phyloP scores from a whole-genome alignment of 2,888 invertebrate genomes.

The Trissoscelio sp. region DNA sequence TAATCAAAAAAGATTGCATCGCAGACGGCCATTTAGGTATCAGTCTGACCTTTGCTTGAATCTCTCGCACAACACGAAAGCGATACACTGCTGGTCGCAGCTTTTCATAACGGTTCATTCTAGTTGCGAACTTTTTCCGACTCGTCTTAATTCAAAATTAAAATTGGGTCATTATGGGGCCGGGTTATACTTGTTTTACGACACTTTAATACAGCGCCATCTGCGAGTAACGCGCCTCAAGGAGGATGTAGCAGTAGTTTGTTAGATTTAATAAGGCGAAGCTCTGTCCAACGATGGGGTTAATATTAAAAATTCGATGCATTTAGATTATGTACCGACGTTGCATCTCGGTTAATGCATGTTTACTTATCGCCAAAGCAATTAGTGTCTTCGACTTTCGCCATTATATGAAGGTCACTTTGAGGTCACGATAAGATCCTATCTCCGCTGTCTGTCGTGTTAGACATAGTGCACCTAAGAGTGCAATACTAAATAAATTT shows the following conservation, averaged over 20 bases:
- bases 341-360: conserved; percentile 26
- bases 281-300: neutral
- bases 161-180: conserved; percentile 17
- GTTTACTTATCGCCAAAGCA: conserved; percentile 46
- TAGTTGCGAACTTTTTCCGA: conserved; percentile 18
- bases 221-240: conserved; percentile 25
- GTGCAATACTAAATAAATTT: neutral
- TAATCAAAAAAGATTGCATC: conserved; percentile 13
- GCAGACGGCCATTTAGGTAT: neutral
- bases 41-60: conserved; percentile 16
- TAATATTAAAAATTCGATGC: conserved; percentile 35
- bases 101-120: conserved; percentile 20
- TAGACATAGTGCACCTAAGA: conserved; percentile 43
- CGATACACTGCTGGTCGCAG: neutral
- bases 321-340: conserved; percentile 5
- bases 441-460: conserved; percentile 36
- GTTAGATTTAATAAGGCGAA: conserved; percentile 19
- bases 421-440: conserved; percentile 41
- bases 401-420: conserved; percentile 59
- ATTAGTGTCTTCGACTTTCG: conserved; percentile 61
- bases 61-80: conserved; percentile 13
- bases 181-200: conserved; percentile 13
- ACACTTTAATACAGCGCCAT: conserved; percentile 45
- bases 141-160: conserved; percentile 25
- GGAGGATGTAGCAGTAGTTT: conserved; percentile 21